A percentile compares a stretch with the other conserved stretches of the same genome.
Evolutionary conservation across 92 coral and sea anemone species (phyloP).

Genomic region (Isaurus tuberculatus): DNA sequence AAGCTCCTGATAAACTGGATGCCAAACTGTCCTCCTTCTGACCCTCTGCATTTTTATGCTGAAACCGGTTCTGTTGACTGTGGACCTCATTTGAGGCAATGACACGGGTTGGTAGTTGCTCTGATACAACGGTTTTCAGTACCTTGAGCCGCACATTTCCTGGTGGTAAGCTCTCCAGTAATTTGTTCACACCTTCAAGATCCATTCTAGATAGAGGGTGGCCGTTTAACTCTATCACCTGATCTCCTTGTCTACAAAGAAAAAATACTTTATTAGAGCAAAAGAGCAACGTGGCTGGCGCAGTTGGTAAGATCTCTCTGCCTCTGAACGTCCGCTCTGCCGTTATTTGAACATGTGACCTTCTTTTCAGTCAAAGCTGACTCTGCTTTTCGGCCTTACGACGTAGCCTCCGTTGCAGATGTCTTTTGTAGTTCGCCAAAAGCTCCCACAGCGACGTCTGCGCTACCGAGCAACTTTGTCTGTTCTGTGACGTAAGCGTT

Average conservation of each 20-base stretch:
- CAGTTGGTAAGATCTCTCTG: too few species aligned
- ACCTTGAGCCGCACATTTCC: constrained; percentile 83
- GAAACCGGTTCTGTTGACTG: constrained; percentile 61
- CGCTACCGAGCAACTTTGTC: too few species aligned
- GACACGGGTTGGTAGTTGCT: constrained; percentile 57
- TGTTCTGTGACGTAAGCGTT: too few species aligned
- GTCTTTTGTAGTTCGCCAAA: too few species aligned
- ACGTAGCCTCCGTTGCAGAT: too few species aligned
- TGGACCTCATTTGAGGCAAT: constrained; percentile 58
- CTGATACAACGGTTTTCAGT: constrained; percentile 42
- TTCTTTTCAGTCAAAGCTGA: too few species aligned
- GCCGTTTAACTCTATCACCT: constrained; percentile 83
- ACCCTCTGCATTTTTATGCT: constrained; percentile 34
- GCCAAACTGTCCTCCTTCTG: constrained; percentile 48
- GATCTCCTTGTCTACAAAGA: constrained; percentile 81
- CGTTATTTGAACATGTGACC: too few species aligned
- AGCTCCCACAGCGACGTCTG: too few species aligned
- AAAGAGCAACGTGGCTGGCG: too few species aligned
- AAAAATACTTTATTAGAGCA: too few species aligned
- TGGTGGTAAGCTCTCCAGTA: constrained; percentile 85
- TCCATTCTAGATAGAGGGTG: constrained; percentile 69
- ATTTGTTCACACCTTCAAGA: constrained; percentile 78
- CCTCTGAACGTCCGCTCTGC: too few species aligned
- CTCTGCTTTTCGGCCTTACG: too few species aligned
- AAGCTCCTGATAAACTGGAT: constrained; percentile 53